Evolutionary conservation across 2,888 invertebrate species (phyloP).

Genomic region (Drosophila siamana): DNA sequence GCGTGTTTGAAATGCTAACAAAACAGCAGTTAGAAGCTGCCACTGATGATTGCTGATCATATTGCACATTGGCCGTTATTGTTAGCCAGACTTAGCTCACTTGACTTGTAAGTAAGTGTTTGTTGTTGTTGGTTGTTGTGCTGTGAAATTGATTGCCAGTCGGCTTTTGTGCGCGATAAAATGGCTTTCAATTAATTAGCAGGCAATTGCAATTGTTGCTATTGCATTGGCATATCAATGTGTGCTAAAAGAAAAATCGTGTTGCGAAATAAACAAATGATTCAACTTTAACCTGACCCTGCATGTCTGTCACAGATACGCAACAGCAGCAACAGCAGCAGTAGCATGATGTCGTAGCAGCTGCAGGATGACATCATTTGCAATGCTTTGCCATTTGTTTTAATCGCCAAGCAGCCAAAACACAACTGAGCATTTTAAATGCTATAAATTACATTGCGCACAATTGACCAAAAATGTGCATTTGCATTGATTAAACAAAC

Average conservation of each 20-base stretch:
- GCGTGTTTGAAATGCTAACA: conserved; percentile 70
- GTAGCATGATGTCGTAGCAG: conserved; percentile 34
- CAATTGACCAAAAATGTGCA: conserved; percentile 81
- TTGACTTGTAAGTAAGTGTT: conserved; percentile 1
- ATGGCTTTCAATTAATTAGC: conserved; percentile 79
- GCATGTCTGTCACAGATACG: conserved; percentile 77
- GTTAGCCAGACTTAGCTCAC: conserved; percentile 40
- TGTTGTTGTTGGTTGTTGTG: conserved; percentile 25
- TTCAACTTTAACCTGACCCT: conserved; percentile 84
- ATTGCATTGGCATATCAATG: conserved; percentile 61
- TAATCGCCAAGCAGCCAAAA: conserved; percentile 56
- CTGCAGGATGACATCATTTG: conserved; percentile 72
- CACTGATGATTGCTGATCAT: conserved; percentile 53
- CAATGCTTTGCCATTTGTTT: conserved; percentile 65
- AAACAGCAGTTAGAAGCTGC: conserved; percentile 65
- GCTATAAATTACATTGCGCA: conserved; percentile 72
- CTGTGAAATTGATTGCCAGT: conserved; percentile 68
- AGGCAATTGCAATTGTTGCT: conserved; percentile 35
- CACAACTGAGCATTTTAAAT: conserved; percentile 59
- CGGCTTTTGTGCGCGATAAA: conserved; percentile 77
- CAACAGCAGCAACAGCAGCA: conserved; percentile 30
- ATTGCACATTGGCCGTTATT: conserved; percentile 64
- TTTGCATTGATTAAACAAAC: conserved; percentile 73
- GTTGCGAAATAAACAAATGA: conserved; percentile 75
- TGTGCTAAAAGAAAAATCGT: conserved; percentile 76